A percentile compares a stretch with the other conserved stretches of the same genome.
Evolutionary conservation across 2,888 invertebrate species (phyloP).

Genomic region (Agrochola macilenta): DNA sequence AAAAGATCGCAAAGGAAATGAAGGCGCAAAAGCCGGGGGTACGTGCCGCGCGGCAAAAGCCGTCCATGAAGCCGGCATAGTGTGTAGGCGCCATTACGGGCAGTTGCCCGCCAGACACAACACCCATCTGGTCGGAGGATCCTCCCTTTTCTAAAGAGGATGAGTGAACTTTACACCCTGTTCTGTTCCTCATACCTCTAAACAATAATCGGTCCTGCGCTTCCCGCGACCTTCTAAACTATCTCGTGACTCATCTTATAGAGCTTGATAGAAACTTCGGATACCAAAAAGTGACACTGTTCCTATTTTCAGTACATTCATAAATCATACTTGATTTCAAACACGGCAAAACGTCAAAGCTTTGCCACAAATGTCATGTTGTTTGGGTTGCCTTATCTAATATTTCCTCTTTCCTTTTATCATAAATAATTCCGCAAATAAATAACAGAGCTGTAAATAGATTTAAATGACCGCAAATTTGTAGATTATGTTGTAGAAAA

Average conservation of each 20-base stretch:
- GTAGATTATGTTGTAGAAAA: conserved; percentile 4
- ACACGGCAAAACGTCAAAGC: not conserved
- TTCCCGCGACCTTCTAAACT: not conserved
- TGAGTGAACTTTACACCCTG: no score
- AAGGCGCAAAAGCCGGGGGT: no score
- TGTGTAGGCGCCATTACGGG: no score
- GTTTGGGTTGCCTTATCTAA: conserved; percentile 15
- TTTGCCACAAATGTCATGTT: not conserved
- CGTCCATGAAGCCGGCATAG: no score
- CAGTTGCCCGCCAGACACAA: no score
- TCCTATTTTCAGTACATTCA: conserved; percentile 2
- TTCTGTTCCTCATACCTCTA: no score
- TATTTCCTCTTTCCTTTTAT: conserved; percentile 16
- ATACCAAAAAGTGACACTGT: not conserved
- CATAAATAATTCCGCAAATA: conserved; percentile 6
- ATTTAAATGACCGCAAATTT: conserved; percentile 14
- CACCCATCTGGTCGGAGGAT: no score
- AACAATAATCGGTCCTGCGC: not conserved
- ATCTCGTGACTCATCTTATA: not conserved
- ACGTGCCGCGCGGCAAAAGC: no score
- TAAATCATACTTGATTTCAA: not conserved
- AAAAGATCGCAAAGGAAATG: no score
- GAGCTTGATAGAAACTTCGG: not conserved
- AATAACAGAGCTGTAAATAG: conserved; percentile 27
- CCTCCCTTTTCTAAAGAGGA: no score